Evolutionary conservation across 1,140 invertebrate species (phyloP).

Genomic region (Drosophila nigromelanica): DNA sequence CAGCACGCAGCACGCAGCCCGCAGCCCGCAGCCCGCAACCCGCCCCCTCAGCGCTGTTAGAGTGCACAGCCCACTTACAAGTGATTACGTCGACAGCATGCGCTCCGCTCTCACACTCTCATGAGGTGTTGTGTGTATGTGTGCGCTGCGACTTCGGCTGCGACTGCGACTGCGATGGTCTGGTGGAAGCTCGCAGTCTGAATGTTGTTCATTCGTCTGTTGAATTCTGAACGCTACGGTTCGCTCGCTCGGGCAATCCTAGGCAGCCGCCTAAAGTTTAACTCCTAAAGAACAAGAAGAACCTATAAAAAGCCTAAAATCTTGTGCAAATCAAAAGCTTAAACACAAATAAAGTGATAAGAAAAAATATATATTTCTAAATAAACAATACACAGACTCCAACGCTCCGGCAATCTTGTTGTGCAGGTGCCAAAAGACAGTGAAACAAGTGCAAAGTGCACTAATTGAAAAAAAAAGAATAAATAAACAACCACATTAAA

Average conservation of each 20-base stretch:
- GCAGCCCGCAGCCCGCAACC: constrained; percentile 10
- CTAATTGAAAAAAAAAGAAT: constrained; percentile 15
- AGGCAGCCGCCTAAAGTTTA: constrained; percentile 38
- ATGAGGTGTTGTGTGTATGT: constrained; percentile 10
- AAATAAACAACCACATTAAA: constrained; percentile 17
- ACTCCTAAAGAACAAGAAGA: constrained; percentile 42
- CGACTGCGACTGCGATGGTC: constrained; percentile 57
- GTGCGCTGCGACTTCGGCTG: constrained; percentile 35
- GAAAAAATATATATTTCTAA: constrained; percentile 22
- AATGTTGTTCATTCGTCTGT: constrained; percentile 82
- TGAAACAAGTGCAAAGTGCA: constrained; percentile 46
- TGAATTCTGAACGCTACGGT: constrained; percentile 82
- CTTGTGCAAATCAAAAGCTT: constrained; percentile 41
- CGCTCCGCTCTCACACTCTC: constrained; percentile 45
- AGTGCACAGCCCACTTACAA: constrained; percentile 50
- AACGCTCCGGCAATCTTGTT: constrained; percentile 7
- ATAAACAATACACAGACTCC: constrained; percentile 42
- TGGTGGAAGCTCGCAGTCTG: constrained; percentile 62
- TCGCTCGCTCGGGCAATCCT: constrained; percentile 53
- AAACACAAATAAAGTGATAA: constrained; percentile 39
- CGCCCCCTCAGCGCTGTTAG: not conserved
- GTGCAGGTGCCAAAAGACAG: constrained; percentile 30
- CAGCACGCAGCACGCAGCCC: constrained; percentile 8
- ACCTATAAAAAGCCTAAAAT: constrained; percentile 23
- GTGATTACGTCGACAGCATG: constrained; percentile 71